A percentile compares a stretch with the other conserved stretches of the same genome.
Evolutionary conservation across 2,113 vertebrate species (phyloP).

Genomic region (Perognathus longimembris): DNA sequence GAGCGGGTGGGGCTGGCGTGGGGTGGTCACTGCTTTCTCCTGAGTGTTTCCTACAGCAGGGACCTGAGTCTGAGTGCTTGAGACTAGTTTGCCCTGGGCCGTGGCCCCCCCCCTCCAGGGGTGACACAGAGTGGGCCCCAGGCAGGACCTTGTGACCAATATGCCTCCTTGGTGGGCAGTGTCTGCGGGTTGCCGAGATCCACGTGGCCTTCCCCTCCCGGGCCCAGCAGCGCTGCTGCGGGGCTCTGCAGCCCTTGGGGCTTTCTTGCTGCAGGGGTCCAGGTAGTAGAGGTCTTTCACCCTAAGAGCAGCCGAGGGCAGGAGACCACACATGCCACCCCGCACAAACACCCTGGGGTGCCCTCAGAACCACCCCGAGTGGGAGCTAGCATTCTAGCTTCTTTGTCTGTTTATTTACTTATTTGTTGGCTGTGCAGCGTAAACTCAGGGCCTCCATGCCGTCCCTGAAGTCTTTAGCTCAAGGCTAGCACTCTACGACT

Average conservation of each 20-base stretch:
- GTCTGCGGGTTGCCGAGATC: neutral
- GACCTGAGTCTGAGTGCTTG: neutral
- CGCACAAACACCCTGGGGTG: neutral
- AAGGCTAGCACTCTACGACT: no score
- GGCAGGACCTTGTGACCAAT: neutral
- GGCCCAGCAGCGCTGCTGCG: neutral
- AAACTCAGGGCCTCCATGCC: no score
- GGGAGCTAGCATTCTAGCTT: neutral
- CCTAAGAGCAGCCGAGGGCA: neutral
- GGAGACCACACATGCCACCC: neutral
- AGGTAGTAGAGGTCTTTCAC: neutral
- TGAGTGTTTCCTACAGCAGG: neutral
- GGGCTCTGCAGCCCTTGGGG: no score
- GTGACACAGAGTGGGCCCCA: neutral
- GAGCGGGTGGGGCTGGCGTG: neutral
- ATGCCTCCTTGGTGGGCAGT: rapidly evolving
- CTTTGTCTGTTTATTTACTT: no score
- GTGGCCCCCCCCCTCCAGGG: neutral
- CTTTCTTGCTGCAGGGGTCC: neutral
- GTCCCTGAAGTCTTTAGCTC: no score
- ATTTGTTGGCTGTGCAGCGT: no score
- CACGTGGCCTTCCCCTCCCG: neutral
- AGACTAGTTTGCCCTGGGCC: neutral
- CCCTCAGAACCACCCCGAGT: neutral
- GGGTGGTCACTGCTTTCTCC: no score